phyloP scores from a whole-genome alignment of 2,888 invertebrate genomes.

The Cheilosia urbana region DNA sequence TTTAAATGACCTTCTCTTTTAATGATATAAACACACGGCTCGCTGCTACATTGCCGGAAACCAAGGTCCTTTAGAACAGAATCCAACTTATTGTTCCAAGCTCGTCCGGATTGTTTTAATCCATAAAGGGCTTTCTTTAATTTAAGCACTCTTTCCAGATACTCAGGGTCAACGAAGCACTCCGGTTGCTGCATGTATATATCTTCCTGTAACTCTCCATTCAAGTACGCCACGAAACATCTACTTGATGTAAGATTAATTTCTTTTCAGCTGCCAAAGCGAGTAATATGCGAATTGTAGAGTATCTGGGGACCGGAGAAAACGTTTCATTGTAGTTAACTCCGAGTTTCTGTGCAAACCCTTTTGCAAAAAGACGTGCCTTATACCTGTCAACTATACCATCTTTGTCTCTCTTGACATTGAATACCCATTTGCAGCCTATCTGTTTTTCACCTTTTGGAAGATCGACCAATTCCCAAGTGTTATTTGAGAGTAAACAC shows the following conservation, averaged over 20 bases:
- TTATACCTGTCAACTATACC: no score
- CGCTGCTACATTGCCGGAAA: slow-evolving; percentile 1
- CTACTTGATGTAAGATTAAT: slow-evolving; percentile 75
- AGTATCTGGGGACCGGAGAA: no score
- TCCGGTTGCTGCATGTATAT: slow-evolving; percentile 73
- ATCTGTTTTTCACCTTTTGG: background rate
- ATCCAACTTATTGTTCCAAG: slow-evolving; percentile 1
- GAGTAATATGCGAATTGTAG: slow-evolving; percentile 58
- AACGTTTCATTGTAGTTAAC: no score
- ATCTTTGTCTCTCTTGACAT: no score
- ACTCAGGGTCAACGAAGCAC: slow-evolving; percentile 26
- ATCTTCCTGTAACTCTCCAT: slow-evolving; percentile 64
- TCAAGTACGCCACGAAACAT: slow-evolving; percentile 75
- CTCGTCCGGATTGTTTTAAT: slow-evolving; percentile 38
- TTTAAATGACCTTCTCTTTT: background rate
- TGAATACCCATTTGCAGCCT: no score
- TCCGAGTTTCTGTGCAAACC: no score
- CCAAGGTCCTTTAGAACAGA: background rate
- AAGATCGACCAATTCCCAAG: slow-evolving; percentile 33
- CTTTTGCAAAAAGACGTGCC: no score
- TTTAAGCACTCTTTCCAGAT: slow-evolving; percentile 70
- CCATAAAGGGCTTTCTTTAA: slow-evolving; percentile 76
- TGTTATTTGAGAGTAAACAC: slow-evolving; percentile 10
- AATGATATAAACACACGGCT: slow-evolving; percentile 2
- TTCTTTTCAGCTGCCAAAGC: slow-evolving; percentile 72